Percentiles rank a stretch among this genome's conserved stretches.
phyloP scores from a whole-genome alignment of 2,797 vertebrate genomes.

The Notolabrus celidotus region DNA sequence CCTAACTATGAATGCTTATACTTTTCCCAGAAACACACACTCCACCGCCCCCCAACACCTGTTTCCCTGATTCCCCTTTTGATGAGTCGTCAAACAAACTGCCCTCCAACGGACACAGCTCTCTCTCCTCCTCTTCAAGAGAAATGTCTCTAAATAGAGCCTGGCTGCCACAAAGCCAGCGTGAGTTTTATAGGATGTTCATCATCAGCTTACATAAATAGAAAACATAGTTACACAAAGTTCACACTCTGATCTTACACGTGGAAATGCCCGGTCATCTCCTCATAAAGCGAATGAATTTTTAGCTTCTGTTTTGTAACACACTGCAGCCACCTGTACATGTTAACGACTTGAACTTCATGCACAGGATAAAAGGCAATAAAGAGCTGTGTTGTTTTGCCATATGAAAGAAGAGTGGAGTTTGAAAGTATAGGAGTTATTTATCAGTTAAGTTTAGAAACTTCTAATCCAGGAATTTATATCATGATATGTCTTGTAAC shows the following conservation, averaged over 20 bases:
- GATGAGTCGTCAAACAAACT: constrained; percentile 72
- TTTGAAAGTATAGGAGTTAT: constrained; percentile 8
- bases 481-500: constrained; percentile 26
- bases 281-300: constrained; percentile 56
- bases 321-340: constrained; percentile 27
- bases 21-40: constrained; percentile 45
- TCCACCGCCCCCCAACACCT: constrained; percentile 52
- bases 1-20: constrained; percentile 74
- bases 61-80: constrained; percentile 70
- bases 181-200: constrained; percentile 67
- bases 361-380: too few relatives aligned
- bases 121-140: constrained; percentile 56
- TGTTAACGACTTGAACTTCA: constrained; percentile 28
- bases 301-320: constrained; percentile 57
- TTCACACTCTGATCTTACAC: constrained; percentile 68
- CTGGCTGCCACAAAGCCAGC: constrained; percentile 57
- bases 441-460: too few relatives aligned
- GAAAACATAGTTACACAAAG: constrained; percentile 72
- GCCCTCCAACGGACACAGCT: constrained; percentile 59
- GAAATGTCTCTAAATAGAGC: constrained; percentile 76
- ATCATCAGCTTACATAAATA: constrained; percentile 66
- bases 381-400: constrained; percentile 50
- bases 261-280: constrained; percentile 36
- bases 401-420: constrained; percentile 35
- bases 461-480: too few relatives aligned